Percentiles rank a stretch among this genome's conserved stretches.
phyloP scores from a whole-genome alignment of 2,888 invertebrate species.

The Rambutsinella grinnellia region DNA sequence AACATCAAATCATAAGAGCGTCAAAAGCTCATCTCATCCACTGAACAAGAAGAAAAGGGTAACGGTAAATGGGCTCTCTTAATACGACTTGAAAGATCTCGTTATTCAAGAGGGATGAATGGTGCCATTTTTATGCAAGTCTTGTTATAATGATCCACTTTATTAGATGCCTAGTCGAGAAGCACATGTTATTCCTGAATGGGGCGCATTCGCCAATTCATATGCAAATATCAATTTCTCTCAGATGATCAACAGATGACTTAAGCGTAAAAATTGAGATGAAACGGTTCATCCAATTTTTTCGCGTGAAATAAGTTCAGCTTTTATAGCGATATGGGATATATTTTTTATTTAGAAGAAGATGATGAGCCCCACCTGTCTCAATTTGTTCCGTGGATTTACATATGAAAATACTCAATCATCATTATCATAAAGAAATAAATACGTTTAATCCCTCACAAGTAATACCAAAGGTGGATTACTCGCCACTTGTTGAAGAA shows the following conservation, averaged over 20 bases:
- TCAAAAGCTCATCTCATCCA: too few species aligned
- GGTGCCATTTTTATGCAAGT: slow-evolving; percentile 7
- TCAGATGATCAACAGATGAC: not conserved
- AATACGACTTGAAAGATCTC: not conserved
- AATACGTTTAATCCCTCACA: not conserved
- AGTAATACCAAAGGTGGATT: not conserved
- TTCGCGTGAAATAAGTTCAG: not conserved
- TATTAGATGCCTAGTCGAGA: slow-evolving; percentile 5
- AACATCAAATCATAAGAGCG: slow-evolving; percentile 13
- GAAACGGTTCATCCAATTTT: not conserved
- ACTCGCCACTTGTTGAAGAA: not conserved
- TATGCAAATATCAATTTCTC: not conserved
- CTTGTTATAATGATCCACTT: slow-evolving; percentile 15
- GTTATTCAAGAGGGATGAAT: slow-evolving; percentile 9
- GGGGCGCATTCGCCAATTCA: not conserved
- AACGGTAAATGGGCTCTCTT: not conserved
- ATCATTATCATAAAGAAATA: not conserved
- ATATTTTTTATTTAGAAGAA: not conserved
- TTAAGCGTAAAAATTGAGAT: not conserved
- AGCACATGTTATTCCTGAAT: not conserved
- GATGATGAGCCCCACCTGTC: not conserved
- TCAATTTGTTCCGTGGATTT: not conserved
- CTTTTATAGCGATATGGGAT: not conserved
- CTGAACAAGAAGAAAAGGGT: not conserved
- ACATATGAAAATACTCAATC: not conserved